A percentile compares a stretch with the other conserved stretches of the same genome.
Conservation (phyloP, 2,113 vertebrate species). For the Athene noctua region DNA sequence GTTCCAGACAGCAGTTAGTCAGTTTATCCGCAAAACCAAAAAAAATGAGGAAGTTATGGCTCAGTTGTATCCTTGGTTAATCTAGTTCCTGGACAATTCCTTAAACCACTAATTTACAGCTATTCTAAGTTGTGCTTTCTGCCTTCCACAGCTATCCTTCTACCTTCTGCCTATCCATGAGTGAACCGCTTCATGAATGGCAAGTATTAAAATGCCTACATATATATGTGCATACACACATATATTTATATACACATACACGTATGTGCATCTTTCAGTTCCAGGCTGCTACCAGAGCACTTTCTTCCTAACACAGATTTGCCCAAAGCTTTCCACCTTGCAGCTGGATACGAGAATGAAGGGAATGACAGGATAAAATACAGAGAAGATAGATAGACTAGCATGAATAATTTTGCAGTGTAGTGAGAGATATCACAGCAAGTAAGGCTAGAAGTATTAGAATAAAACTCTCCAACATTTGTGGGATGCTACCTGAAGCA, state of each 20-base stretch:
- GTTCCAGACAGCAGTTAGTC: neutral
- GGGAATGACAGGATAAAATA: neutral
- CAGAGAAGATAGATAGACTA: neutral
- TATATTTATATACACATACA: neutral
- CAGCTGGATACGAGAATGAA: neutral
- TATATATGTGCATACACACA: no score
- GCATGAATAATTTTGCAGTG: neutral
- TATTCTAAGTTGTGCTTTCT: neutral
- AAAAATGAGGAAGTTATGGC: neutral
- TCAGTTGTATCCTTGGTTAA: neutral
- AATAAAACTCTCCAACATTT: neutral
- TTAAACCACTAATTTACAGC: neutral
- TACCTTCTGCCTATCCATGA: neutral
- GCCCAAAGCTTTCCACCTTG: neutral
- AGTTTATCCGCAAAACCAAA: neutral
- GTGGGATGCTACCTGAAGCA: neutral
- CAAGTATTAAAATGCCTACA: neutral
- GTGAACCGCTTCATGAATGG: neutral
- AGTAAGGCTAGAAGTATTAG: neutral
- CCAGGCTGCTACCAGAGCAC: neutral
- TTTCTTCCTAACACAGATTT: neutral
- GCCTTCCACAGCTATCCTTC: neutral
- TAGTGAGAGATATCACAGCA: neutral
- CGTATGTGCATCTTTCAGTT: neutral
- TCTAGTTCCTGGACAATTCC: neutral